Conservation (phyloP, 92 coral and sea anemone species). For the Palythoa heliodiscus region DNA sequence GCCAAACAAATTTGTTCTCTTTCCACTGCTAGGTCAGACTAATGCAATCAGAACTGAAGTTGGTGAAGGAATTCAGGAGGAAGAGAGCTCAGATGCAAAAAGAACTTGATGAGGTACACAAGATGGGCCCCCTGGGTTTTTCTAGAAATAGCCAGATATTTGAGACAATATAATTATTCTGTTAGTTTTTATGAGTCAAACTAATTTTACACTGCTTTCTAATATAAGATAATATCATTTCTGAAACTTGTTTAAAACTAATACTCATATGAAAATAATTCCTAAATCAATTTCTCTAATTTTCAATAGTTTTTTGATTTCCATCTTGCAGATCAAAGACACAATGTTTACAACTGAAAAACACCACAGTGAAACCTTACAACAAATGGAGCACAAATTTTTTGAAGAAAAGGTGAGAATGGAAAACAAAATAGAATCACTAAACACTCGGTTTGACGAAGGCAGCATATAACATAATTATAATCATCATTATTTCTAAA, state of each 20-base stretch:
- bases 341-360: slow-evolving; percentile 89
- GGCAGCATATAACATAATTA: too few relatives aligned
- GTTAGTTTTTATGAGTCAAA: too few relatives aligned
- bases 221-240: too few relatives aligned
- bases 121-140: background rate
- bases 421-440: too few relatives aligned
- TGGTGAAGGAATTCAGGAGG: slow-evolving; percentile 96
- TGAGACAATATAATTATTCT: too few relatives aligned
- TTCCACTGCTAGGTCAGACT: slow-evolving; percentile 68
- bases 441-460: too few relatives aligned
- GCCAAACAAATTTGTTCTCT: too few relatives aligned
- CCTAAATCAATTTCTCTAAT: too few relatives aligned
- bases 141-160: background rate
- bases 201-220: too few relatives aligned
- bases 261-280: too few relatives aligned
- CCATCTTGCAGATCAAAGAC: slow-evolving; percentile 78
- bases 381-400: slow-evolving; percentile 98
- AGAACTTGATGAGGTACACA: slow-evolving; percentile 92
- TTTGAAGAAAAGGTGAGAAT: slow-evolving; percentile 91
- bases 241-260: too few relatives aligned
- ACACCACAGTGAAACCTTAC: slow-evolving; percentile 83
- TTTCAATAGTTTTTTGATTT: background rate
- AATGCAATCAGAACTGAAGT: slow-evolving; percentile 94
- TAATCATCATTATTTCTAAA: too few relatives aligned
- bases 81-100: slow-evolving; percentile 99